Conservation (phyloP, 1,140 invertebrate species). For the Ostrea edulis region DNA sequence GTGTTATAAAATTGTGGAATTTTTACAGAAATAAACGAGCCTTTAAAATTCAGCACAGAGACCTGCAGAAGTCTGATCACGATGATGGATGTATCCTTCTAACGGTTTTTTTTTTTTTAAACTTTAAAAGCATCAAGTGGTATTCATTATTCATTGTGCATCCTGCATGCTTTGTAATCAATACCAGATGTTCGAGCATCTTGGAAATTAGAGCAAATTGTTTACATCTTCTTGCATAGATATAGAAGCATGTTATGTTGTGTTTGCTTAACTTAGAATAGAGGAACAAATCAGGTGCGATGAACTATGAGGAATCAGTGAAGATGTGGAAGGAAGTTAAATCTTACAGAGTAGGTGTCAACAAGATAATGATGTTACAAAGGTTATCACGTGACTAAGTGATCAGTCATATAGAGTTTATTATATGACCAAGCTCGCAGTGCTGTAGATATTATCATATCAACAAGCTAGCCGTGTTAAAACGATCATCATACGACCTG, state of each 20-base stretch:
- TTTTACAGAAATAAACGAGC: slow-evolving; percentile 67
- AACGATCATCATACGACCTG: no score
- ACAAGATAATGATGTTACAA: no score
- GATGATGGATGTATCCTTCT: slow-evolving; percentile 88
- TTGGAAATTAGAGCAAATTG: slow-evolving; percentile 4
- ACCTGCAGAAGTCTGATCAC: slow-evolving; percentile 96
- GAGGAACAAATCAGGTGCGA: slow-evolving; percentile 63
- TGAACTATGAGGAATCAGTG: slow-evolving; percentile 61
- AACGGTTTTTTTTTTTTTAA: slow-evolving; percentile 29
- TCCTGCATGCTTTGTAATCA: slow-evolving; percentile 38
- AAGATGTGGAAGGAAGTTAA: slow-evolving; percentile 67
- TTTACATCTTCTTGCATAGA: slow-evolving; percentile 20
- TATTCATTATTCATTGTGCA: neutral
- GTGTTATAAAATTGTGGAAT: neutral
- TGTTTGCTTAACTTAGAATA: slow-evolving; percentile 54
- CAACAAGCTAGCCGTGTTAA: no score
- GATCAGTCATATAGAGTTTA: no score
- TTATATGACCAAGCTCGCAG: no score
- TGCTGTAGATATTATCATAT: no score
- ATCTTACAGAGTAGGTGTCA: slow-evolving; percentile 64
- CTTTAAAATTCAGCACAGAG: slow-evolving; percentile 89
- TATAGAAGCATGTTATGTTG: slow-evolving; percentile 7
- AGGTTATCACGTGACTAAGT: neutral
- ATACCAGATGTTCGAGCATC: slow-evolving; percentile 2
- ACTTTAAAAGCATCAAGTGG: neutral